Evolutionary conservation across 2,797 vertebrate genomes (phyloP).

Genomic region (Scleropages formosus): DNA sequence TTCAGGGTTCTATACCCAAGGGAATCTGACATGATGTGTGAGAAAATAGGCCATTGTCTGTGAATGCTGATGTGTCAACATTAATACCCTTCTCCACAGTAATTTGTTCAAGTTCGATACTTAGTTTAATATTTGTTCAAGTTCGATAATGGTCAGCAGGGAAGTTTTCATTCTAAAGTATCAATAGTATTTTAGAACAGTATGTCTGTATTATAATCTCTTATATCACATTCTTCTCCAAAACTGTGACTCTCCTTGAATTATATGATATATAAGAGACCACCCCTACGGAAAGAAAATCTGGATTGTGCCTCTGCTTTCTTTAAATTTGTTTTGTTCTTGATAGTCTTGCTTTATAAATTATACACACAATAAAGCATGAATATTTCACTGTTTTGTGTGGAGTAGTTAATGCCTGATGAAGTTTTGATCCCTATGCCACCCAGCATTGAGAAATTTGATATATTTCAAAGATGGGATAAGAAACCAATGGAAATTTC

Average conservation of each 20-base stretch:
- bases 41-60: constrained; percentile 15
- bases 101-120: constrained; percentile 29
- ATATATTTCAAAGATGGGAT: too few species aligned
- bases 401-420: too few species aligned
- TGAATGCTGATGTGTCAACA: constrained; percentile 26
- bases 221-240: not conserved
- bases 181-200: not conserved
- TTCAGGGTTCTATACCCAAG: not conserved
- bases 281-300: constrained; percentile 10
- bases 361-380: too few species aligned
- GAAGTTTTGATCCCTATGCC: too few species aligned
- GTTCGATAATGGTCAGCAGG: constrained; percentile 9
- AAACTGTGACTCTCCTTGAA: constrained; percentile 3
- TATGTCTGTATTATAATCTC: constrained; percentile 23
- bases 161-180: constrained; percentile 6
- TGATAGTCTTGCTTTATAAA: not conserved
- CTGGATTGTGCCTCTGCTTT: not conserved
- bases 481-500: too few species aligned
- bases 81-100: constrained; percentile 6
- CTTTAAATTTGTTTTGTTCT: not conserved
- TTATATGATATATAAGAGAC: constrained; percentile 13
- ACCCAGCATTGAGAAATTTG: too few species aligned
- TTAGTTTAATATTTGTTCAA: constrained; percentile 25
- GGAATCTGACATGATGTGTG: not conserved
- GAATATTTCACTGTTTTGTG: too few species aligned